phyloP scores from a whole-genome alignment of 2,888 invertebrate genomes.

The Geotrupes spiniger region DNA sequence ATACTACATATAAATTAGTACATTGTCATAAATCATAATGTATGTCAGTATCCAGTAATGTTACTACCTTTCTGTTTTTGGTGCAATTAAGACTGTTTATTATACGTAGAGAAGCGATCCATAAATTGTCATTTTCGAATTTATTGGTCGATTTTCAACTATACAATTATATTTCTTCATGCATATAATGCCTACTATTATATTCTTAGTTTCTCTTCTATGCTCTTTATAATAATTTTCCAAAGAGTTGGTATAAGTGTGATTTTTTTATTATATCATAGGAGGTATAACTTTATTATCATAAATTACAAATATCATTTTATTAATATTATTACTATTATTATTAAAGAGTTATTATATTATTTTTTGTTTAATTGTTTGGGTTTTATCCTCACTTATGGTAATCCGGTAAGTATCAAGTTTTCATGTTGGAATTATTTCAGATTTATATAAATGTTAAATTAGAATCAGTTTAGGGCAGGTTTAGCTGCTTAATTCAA shows the following conservation, averaged over 20 bases:
- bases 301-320: constrained; percentile 31
- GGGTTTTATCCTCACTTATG: too few relatives aligned
- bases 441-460: too few relatives aligned
- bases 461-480: too few relatives aligned
- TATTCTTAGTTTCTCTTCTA: constrained; percentile 27
- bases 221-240: constrained; percentile 40
- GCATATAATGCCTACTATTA: constrained; percentile 26
- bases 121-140: constrained; percentile 21
- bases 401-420: too few relatives aligned
- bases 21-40: constrained; percentile 15
- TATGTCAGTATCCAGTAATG: constrained; percentile 8
- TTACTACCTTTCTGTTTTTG: constrained; percentile 34
- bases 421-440: too few relatives aligned
- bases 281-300: constrained; percentile 32
- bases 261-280: constrained; percentile 45
- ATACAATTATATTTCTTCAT: constrained; percentile 13
- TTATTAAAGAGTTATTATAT: constrained; percentile 20
- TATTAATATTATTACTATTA: constrained; percentile 34
- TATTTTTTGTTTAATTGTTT: too few relatives aligned
- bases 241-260: constrained; percentile 51
- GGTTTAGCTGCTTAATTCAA: too few relatives aligned
- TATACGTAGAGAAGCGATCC: constrained; percentile 22
- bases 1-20: constrained; percentile 30
- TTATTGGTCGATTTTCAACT: constrained; percentile 1
- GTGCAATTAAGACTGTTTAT: constrained; percentile 51